Base-by-base conservation (phyloP, 2,113 vertebrate species). In the Bubo scandiacus region DNA sequence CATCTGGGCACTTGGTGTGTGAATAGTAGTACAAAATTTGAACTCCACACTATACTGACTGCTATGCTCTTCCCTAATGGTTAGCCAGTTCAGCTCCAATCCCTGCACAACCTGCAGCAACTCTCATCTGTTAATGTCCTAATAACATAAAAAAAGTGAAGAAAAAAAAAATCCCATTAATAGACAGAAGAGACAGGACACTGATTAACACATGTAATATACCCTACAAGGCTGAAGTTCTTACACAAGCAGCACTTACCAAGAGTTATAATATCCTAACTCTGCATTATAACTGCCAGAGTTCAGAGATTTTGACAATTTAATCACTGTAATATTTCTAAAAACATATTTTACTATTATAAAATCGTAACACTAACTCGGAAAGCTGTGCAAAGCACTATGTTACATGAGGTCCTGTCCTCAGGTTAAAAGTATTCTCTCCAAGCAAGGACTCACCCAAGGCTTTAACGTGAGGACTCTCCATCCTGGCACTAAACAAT, bases 291-390 rank as follows among this genome's bases (percentile, higher is more conserved):
- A 97, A 94, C 85, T 84, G 59, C 27, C 75, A 92, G 43, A 95
- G 94, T 83, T 95, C 89, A 85, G 73, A 95, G 58, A 92, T 90
- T 88, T 36, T 97, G 94, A 93, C 88, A 92, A 70, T 94, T 93
- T 80, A 97, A 96, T 96, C 83, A 77, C 36, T 63, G 59, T 78
- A 91, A 71, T 96, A 89, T 91, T 94, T 95, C 63, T 81, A 94
- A 97, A 57, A 27, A 42, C 34, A 30, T 92, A 55, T 81, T 96
- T 89, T 89, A 78, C 58, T 96, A 45, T 81, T 82, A 72, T 57
- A 80, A 95, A 87, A 51, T 42, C 25, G 6, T 13, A 74, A 51
- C 54, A 55, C 18, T 21, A 77, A 54, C 30, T 36, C 40, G 79
- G 52, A 70, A 90, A 78, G 68, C 61, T 87, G n/a, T 21, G 77